Evolutionary conservation across 2,888 invertebrate genomes (phyloP), one percentile per base, ranked within the genome.

Genomic region (Ecliptopera silaceata): DNA sequence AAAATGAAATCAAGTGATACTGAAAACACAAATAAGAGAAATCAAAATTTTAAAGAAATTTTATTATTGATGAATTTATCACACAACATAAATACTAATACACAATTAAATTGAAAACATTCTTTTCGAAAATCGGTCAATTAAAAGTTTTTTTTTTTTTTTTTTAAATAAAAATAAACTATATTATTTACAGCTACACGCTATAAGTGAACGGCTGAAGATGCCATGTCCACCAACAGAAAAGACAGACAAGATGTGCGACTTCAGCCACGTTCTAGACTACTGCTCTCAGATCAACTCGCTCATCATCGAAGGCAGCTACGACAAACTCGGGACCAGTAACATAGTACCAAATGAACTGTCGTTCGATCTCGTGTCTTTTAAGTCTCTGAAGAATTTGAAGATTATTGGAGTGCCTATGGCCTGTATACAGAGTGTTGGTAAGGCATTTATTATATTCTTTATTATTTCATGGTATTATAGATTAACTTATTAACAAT

Each of bases 261-360:
- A 98, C 85, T 96, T 98, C 70, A 97, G 97, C 63, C 97, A 98
- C 74, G 94, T 98, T 0, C 82, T 98, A 50, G 98, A 98, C 83
- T 96, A 97, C 75, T 96, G 95, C 79, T 95, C 95, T 0, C 95
- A 96, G 75, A 86, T 98, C 20, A 93, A 93, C 15, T 92, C 92
- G 17, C 82, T 97, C 10, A 92, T 92, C 65, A 93, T 97, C 4
- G 91, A 91, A 73, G 96, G 97, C 1, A 94, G 93, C 68, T 88
- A 92, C 20, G 92, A 93, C 54, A 92, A 93, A 36, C 94, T 97
- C 42, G 95, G 95, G 5, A 94, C 95, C 0, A 98, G 98, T 78
- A 97, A 97, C 78, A 95, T 99, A 59, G 92, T 95, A 59, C 95
- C 96, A 0, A 96, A 97, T 70, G 92, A 94, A 34, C 89, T 98